Evolutionary conservation across 2,888 invertebrate genomes (phyloP).

Genomic region (Lysandra bellargus): DNA sequence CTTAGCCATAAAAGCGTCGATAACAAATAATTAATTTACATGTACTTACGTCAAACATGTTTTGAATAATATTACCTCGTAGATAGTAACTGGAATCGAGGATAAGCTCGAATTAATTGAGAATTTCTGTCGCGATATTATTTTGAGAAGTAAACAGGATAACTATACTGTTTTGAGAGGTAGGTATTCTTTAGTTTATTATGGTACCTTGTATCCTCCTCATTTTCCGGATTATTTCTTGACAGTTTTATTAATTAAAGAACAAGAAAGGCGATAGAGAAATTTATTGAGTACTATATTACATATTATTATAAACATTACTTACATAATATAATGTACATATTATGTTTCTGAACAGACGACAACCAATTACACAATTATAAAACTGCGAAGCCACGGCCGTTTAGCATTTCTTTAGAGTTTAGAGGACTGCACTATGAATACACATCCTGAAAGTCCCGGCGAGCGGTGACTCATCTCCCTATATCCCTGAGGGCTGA

Average conservation of each 20-base stretch:
- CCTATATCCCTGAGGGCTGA: not conserved
- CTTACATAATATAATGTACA: too few species aligned
- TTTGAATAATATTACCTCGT: conserved; percentile 16
- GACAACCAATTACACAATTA: too few species aligned
- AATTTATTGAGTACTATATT: too few species aligned
- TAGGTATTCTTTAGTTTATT: not conserved
- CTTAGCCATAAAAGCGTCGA: not conserved
- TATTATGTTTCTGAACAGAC: too few species aligned
- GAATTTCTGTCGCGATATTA: not conserved
- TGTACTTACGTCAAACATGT: not conserved
- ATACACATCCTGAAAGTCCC: not conserved
- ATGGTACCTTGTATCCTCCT: too few species aligned
- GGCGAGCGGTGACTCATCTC: not conserved
- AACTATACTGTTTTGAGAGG: not conserved
- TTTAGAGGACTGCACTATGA: not conserved
- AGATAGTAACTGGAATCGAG: not conserved
- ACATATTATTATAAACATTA: too few species aligned
- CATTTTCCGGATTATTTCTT: too few species aligned
- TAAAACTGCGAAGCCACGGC: too few species aligned
- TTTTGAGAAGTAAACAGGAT: not conserved
- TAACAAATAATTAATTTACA: conserved; percentile 13
- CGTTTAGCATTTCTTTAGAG: too few species aligned
- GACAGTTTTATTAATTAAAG: too few species aligned
- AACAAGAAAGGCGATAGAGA: too few species aligned
- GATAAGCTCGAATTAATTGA: not conserved